Percentiles rank a stretch among this genome's conserved stretches.
Evolutionary conservation across 1,140 invertebrate genomes (phyloP).

Genomic region (Zelostemma sp.): DNA sequence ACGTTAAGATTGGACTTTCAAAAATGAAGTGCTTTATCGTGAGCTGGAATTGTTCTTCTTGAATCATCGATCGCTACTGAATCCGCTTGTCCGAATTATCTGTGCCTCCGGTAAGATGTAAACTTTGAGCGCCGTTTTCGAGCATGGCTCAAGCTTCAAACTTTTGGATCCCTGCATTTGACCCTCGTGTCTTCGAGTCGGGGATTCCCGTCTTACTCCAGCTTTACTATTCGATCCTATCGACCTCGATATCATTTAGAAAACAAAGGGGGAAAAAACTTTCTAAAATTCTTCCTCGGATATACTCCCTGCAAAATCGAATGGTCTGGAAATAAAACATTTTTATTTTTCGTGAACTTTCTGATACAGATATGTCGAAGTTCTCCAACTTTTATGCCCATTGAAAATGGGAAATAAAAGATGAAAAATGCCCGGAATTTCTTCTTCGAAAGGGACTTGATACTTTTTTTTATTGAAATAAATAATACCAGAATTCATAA

Average conservation of each 20-base stretch:
- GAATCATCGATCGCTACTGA: not conserved
- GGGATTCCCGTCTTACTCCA: not conserved
- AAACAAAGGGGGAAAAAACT: conserved; percentile 3
- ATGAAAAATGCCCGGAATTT: not conserved
- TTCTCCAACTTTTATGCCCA: not conserved
- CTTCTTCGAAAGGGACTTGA: not conserved
- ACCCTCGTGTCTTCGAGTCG: not conserved
- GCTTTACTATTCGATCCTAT: not conserved
- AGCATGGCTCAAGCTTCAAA: not conserved
- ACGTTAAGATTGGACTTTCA: no score
- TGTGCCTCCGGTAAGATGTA: not conserved
- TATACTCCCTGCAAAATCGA: conserved; percentile 2
- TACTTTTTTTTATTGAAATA: not conserved
- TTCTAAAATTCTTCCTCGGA: not conserved
- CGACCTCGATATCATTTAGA: conserved; percentile 6
- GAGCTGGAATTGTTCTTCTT: not conserved
- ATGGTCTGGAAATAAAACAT: not conserved
- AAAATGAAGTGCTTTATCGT: not conserved
- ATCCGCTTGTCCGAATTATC: not conserved
- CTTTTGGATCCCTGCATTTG: conserved; percentile 2
- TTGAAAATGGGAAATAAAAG: not conserved
- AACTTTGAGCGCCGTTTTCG: not conserved
- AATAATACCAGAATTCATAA: not conserved
- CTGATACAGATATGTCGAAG: not conserved
- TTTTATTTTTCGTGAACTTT: not conserved